Evolutionary conservation across 1,140 invertebrate species (phyloP).

Genomic region (Plectrocnemia conspersa): DNA sequence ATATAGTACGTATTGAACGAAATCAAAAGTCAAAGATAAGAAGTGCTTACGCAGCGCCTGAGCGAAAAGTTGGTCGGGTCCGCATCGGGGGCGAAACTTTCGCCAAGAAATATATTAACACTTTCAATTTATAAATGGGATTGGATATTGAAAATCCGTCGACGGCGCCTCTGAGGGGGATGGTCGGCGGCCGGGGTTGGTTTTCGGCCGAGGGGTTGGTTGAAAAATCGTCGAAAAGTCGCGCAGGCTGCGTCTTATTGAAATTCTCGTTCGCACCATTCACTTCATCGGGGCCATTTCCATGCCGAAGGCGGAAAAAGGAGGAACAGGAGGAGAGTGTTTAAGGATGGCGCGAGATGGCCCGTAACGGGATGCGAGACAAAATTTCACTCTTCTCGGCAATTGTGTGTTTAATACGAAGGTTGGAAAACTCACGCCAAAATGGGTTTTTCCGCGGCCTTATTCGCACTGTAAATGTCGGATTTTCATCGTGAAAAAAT

Average conservation of each 20-base stretch:
- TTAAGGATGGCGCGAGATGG: slow-evolving; percentile 10
- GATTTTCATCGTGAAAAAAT: no score
- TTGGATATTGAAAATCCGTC: slow-evolving; percentile 24
- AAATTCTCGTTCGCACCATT: slow-evolving; percentile 32
- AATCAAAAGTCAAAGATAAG: slow-evolving; percentile 1
- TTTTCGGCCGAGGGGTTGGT: not conserved
- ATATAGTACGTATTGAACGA: no score
- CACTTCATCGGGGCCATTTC: slow-evolving; percentile 29
- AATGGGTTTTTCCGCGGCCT: no score
- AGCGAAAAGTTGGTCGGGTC: no score
- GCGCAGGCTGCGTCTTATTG: slow-evolving; percentile 22
- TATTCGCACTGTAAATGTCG: no score
- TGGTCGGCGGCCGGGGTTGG: not conserved
- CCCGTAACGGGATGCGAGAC: slow-evolving; percentile 4
- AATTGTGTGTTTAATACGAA: slow-evolving; percentile 10
- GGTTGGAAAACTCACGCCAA: slow-evolving; percentile 8
- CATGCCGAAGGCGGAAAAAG: not conserved
- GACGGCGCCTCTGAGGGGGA: slow-evolving; percentile 6
- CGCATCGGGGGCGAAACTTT: not conserved
- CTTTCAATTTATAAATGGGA: slow-evolving; percentile 25
- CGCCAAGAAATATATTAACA: slow-evolving; percentile 21
- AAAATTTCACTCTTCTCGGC: slow-evolving; percentile 10
- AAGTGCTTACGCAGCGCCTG: not conserved
- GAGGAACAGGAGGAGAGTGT: slow-evolving; percentile 7
- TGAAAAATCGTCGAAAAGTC: slow-evolving; percentile 27